phyloP scores from a whole-genome alignment of 2,888 invertebrate species.

The Epistrophe grossulariae region DNA sequence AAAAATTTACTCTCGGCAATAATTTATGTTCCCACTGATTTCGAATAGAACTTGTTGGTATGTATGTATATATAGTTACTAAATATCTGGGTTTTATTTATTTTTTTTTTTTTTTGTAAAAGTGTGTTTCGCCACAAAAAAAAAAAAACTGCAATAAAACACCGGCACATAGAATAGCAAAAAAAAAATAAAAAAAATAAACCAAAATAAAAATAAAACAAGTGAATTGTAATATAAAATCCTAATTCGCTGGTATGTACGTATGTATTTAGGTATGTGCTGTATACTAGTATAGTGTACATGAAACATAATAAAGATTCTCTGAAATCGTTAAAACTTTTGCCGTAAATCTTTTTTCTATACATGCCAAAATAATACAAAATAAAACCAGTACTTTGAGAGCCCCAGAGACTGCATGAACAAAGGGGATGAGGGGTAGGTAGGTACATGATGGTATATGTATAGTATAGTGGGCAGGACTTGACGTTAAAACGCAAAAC shows the following conservation, averaged over 20 bases:
- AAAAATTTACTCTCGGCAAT: conserved; percentile 72
- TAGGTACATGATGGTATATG: background rate
- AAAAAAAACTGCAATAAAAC: conserved; percentile 71
- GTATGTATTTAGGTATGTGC: background rate
- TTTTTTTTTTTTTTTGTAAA: conserved; percentile 23
- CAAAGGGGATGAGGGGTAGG: background rate
- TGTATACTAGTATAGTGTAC: conserved; percentile 48
- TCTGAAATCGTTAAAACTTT: conserved; percentile 75
- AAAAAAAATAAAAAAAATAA: conserved; percentile 24
- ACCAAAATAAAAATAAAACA: conserved; percentile 50
- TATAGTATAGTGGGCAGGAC: conserved; percentile 28
- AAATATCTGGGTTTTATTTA: conserved; percentile 1
- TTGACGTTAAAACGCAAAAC: conserved; percentile 70
- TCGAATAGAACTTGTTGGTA: conserved; percentile 53
- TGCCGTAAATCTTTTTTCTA: conserved; percentile 75
- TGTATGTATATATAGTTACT: background rate
- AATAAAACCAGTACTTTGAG: conserved; percentile 48
- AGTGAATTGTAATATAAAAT: conserved; percentile 74
- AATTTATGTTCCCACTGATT: conserved; percentile 73
- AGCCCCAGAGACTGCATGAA: background rate
- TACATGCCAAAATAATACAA: conserved; percentile 74
- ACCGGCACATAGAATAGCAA: conserved; percentile 24
- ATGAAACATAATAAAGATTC: conserved; percentile 72
- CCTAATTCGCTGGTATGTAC: conserved; percentile 50
- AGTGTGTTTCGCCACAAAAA: conserved; percentile 36